Conservation (phyloP, 2,113 vertebrate species). For the Ascaphus truei region DNA sequence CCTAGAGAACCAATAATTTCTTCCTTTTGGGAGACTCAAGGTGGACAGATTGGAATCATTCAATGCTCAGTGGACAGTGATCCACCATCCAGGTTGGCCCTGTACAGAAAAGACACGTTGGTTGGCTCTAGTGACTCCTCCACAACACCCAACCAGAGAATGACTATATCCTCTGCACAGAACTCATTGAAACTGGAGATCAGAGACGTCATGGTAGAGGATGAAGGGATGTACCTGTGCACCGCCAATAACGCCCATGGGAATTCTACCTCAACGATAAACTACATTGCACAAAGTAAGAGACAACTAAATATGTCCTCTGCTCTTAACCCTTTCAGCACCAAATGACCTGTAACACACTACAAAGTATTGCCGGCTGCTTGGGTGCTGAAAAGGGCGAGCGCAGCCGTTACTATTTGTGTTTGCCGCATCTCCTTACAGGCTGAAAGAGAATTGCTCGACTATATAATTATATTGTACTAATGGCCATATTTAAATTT, state of each 20-base stretch:
- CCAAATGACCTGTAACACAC: too few relatives aligned
- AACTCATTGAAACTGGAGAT: slow-evolving; percentile 20
- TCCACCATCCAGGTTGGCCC: slow-evolving; percentile 46
- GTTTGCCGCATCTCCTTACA: too few relatives aligned
- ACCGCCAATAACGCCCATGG: not conserved
- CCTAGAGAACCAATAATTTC: slow-evolving; percentile 42
- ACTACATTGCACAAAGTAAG: slow-evolving; percentile 25
- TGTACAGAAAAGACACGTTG: slow-evolving; percentile 30
- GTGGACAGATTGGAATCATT: slow-evolving; percentile 39
- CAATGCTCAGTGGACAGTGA: slow-evolving; percentile 56
- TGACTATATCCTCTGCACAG: not conserved
- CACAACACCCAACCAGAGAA: rapidly evolving
- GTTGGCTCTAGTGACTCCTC: slow-evolving; percentile 42
- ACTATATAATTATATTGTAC: too few relatives aligned
- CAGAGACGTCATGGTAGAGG: slow-evolving; percentile 2
- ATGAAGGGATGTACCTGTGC: slow-evolving; percentile 10
- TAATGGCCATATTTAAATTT: too few relatives aligned
- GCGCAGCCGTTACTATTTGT: too few relatives aligned
- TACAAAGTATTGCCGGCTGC: too few relatives aligned
- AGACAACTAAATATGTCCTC: too few relatives aligned
- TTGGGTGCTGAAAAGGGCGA: too few relatives aligned
- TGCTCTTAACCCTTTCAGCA: too few relatives aligned
- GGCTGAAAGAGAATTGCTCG: too few relatives aligned
- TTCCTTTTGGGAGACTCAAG: slow-evolving; percentile 43
- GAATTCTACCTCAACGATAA: not conserved